Conservation (phyloP, 2,888 invertebrate genomes). For the Cyclophora albipunctata region DNA sequence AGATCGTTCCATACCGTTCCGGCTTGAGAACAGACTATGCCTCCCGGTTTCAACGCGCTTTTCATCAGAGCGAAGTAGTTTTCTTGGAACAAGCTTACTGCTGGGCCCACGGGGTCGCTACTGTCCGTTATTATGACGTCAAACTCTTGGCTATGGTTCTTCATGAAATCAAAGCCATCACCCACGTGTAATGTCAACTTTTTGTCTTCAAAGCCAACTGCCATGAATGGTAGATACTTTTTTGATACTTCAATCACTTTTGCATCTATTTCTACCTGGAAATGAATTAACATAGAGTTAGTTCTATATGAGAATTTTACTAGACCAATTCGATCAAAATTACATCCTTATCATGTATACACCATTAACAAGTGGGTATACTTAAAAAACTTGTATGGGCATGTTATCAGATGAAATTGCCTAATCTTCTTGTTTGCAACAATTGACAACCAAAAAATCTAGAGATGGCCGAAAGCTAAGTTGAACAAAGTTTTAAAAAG, state of each 20-base stretch:
- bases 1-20: conserved; percentile 88
- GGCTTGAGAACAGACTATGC: conserved; percentile 96
- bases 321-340: too few relatives aligned
- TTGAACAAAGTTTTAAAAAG: too few relatives aligned
- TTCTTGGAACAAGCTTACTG: conserved; percentile 82
- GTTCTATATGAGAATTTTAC: too few relatives aligned
- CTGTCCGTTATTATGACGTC: conserved; percentile 99
- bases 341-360: too few relatives aligned
- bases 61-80: conserved; percentile 90
- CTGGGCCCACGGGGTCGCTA: conserved; percentile 95
- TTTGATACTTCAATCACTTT: conserved; percentile 93
- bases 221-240: conserved; percentile 92
- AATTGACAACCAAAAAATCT: too few relatives aligned
- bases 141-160: conserved; percentile 87
- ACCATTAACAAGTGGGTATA: too few relatives aligned
- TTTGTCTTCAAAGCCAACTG: conserved; percentile 86
- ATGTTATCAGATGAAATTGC: too few relatives aligned
- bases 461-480: too few relatives aligned
- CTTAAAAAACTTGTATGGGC: too few relatives aligned
- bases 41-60: conserved; percentile 86
- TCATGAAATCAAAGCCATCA: conserved; percentile 97
- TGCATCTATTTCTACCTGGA: conserved; percentile 95
- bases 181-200: conserved; percentile 90
- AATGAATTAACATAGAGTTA: conserved; percentile 8
- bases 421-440: too few relatives aligned